A percentile compares a stretch with the other conserved stretches of the same genome.
These are phyloP conservation scores for Nannoperca obscura DNA, from an alignment of 2,797 vertebrate genomes.

Conservation along the genomic window DNA sequence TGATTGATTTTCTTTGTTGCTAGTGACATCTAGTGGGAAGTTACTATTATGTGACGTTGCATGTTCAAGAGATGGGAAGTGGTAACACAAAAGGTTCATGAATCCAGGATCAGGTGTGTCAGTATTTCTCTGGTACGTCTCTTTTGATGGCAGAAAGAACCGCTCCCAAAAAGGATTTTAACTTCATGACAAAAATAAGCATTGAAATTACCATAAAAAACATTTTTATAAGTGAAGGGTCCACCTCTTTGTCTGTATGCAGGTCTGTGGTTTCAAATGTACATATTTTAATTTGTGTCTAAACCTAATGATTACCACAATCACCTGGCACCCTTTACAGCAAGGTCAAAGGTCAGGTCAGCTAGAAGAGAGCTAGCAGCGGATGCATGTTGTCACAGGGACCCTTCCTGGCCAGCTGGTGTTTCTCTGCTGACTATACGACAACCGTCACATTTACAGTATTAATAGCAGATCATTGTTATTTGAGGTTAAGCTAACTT, in stretches of 20 bases:
- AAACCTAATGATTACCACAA: not conserved
- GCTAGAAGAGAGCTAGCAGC: not conserved
- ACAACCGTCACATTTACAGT: slow-evolving; percentile 6
- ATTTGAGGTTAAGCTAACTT: slow-evolving; percentile 1
- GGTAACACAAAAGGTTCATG: slow-evolving; percentile 5
- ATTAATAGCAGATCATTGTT: slow-evolving; percentile 19
- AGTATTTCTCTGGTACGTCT: not conserved
- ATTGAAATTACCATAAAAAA: not conserved
- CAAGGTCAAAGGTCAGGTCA: slow-evolving; percentile 35
- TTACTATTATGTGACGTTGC: slow-evolving; percentile 14
- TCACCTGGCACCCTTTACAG: not conserved
- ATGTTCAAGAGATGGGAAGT: not conserved
- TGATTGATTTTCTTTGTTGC: slow-evolving; percentile 65
- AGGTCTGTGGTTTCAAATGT: not conserved
- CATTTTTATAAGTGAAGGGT: not conserved
- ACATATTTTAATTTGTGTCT: not conserved
- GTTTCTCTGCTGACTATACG: not conserved
- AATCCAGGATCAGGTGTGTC: not conserved
- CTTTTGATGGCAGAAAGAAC: not conserved
- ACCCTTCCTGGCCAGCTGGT: slow-evolving; percentile 17
- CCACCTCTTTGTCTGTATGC: not conserved
- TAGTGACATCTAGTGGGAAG: slow-evolving; percentile 79
- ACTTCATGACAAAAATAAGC: not conserved
- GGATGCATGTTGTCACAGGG: not conserved
- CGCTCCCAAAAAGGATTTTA: not conserved